These are phyloP conservation scores for Caenorhabditis imperialis DNA, from an alignment of 2,888 invertebrate genomes.

Conservation along the genomic window DNA sequence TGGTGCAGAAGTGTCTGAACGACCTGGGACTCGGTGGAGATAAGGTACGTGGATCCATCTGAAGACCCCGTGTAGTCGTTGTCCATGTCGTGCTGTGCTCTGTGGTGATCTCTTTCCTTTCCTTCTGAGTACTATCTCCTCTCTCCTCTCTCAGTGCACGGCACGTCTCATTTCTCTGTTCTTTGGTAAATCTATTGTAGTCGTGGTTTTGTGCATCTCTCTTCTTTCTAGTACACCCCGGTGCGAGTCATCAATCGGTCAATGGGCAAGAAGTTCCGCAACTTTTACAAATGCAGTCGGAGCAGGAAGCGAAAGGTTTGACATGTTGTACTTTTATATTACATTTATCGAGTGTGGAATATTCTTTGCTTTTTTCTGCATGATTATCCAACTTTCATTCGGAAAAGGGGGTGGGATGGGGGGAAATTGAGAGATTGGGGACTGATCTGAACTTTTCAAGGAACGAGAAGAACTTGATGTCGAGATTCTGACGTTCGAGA, in stretches of 20 bases:
- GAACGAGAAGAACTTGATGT: constrained; percentile 92
- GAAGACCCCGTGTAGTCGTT: no score
- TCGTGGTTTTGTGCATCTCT: constrained; percentile 31
- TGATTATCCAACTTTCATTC: constrained; percentile 14
- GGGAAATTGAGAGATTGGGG: neutral
- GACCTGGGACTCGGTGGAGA: constrained; percentile 93
- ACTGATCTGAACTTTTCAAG: constrained; percentile 78
- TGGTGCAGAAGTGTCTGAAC: constrained; percentile 95
- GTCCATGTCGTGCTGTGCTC: constrained; percentile 46
- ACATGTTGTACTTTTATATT: constrained; percentile 21
- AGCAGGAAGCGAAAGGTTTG: constrained; percentile 61
- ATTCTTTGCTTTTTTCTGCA: constrained; percentile 15
- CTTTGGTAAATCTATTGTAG: constrained; percentile 34
- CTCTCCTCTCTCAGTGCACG: constrained; percentile 22
- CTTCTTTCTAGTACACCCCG: constrained; percentile 66
- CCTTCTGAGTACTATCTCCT: neutral
- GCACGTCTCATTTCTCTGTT: constrained; percentile 15
- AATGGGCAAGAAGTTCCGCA: constrained; percentile 68
- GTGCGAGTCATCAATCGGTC: constrained; percentile 67
- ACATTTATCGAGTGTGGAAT: no score
- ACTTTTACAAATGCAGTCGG: constrained; percentile 71
- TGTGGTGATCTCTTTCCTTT: constrained; percentile 17
- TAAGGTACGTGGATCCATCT: constrained; percentile 78
- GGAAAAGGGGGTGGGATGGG: no score
- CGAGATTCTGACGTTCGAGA: constrained; percentile 95